A percentile compares a stretch with the other conserved stretches of the same genome.
Evolutionary conservation across 2,113 vertebrate species (phyloP).

Genomic region (Cinclus cinclus): DNA sequence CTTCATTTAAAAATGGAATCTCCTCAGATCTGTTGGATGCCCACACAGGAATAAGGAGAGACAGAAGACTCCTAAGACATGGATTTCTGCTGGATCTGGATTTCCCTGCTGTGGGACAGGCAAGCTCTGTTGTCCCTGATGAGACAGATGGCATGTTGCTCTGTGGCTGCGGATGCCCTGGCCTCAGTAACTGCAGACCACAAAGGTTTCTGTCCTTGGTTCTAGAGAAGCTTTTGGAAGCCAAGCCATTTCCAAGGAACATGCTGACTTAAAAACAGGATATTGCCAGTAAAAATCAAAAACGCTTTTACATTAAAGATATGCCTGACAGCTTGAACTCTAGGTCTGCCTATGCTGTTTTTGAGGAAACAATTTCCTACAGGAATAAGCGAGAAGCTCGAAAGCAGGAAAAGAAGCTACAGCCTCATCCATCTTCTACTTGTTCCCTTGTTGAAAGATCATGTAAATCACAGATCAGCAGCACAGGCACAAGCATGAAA

Average conservation of each 20-base stretch:
- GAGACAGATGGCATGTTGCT: neutral
- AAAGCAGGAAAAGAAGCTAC: neutral
- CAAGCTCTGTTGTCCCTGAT: neutral
- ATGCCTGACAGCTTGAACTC: neutral
- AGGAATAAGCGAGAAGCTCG: neutral
- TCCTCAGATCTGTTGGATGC: neutral
- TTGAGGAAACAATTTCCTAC: neutral
- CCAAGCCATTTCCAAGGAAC: neutral
- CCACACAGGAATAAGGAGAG: neutral
- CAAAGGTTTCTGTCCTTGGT: neutral
- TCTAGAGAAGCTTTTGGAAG: neutral
- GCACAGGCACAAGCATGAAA: neutral
- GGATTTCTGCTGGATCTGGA: neutral
- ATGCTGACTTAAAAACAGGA: neutral
- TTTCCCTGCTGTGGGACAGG: neutral
- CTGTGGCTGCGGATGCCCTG: neutral
- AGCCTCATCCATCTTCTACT: neutral
- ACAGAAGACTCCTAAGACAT: neutral
- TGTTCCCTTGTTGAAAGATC: neutral
- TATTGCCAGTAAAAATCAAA: neutral
- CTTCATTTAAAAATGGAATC: neutral
- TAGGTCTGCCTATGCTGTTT: neutral
- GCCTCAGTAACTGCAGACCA: neutral
- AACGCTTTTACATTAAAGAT: neutral
- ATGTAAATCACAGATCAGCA: neutral